Percentiles rank a stretch among this genome's conserved stretches.
Conservation (phyloP, 2,888 invertebrate species). For the Lithodes maja region DNA sequence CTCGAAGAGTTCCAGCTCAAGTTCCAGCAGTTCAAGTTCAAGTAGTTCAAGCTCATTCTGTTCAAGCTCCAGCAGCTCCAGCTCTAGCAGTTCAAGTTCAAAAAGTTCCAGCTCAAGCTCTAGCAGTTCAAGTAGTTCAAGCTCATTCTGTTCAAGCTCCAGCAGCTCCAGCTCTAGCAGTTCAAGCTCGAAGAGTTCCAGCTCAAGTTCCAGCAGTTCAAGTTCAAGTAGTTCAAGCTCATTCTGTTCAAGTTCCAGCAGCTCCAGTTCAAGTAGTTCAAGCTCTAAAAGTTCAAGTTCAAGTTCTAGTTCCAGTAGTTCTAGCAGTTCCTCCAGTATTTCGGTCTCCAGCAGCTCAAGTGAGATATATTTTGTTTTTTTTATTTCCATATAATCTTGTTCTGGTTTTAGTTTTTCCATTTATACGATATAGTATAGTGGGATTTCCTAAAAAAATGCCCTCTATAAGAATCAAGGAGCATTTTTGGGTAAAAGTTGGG, state of each 20-base stretch:
- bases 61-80: background rate
- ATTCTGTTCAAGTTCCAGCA: slow-evolving; percentile 10
- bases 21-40: background rate
- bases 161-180: slow-evolving; percentile 6
- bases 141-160: background rate
- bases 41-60: slow-evolving; percentile 10
- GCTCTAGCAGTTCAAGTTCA: slow-evolving; percentile 19
- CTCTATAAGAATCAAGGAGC: too few relatives aligned
- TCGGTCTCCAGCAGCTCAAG: background rate
- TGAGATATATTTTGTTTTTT: background rate
- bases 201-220: slow-evolving; percentile 11
- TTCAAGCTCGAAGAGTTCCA: background rate
- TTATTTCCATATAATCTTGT: background rate
- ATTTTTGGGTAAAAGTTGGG: too few relatives aligned
- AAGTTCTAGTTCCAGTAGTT: slow-evolving; percentile 6
- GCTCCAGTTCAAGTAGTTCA: background rate
- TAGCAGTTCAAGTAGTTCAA: background rate
- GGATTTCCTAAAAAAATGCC: too few relatives aligned
- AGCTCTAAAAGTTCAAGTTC: slow-evolving; percentile 9
- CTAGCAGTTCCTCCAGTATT: background rate
- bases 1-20: background rate
- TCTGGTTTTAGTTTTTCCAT: background rate
- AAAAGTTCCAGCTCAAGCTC: background rate
- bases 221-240: slow-evolving; percentile 12
- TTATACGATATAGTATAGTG: too few relatives aligned